A percentile compares a stretch with the other conserved stretches of the same genome.
Conservation (phyloP, 2,113 vertebrate genomes). For the Rhinichthys klamathensis region DNA sequence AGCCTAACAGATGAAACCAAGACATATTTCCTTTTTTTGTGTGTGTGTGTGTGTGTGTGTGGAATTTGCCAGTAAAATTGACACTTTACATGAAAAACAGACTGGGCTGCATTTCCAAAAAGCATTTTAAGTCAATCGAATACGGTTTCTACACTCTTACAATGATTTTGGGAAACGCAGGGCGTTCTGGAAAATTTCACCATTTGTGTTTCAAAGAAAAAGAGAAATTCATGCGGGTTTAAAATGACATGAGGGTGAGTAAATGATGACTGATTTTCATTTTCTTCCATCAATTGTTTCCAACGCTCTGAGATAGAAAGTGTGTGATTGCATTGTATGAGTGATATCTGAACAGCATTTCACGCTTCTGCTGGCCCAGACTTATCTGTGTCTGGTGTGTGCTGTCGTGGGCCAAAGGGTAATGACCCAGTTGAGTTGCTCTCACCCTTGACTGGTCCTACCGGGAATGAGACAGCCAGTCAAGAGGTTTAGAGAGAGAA, state of each 20-base stretch:
- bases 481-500: conserved; percentile 9
- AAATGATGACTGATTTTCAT: not conserved
- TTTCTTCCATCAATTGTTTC: not conserved
- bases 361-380: conserved; percentile 8
- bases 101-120: not conserved
- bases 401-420: conserved; percentile 43
- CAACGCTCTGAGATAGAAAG: conserved; percentile 4
- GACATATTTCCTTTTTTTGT: too few relatives aligned
- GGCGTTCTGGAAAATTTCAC: not conserved
- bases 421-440: conserved; percentile 56
- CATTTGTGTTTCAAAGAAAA: not conserved
- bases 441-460: conserved; percentile 49
- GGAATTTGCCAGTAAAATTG: not conserved
- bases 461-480: conserved; percentile 35
- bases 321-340: conserved; percentile 16
- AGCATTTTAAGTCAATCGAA: not conserved
- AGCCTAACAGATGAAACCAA: too few relatives aligned
- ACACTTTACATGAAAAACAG: not conserved
- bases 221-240: not conserved
- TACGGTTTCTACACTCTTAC: not conserved
- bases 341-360: conserved; percentile 32
- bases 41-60: too few relatives aligned
- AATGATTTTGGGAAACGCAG: not conserved
- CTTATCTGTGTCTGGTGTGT: conserved; percentile 41
- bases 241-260: not conserved